phyloP scores from a whole-genome alignment of 2,888 invertebrate genomes.

The Mayetiola destructor region DNA sequence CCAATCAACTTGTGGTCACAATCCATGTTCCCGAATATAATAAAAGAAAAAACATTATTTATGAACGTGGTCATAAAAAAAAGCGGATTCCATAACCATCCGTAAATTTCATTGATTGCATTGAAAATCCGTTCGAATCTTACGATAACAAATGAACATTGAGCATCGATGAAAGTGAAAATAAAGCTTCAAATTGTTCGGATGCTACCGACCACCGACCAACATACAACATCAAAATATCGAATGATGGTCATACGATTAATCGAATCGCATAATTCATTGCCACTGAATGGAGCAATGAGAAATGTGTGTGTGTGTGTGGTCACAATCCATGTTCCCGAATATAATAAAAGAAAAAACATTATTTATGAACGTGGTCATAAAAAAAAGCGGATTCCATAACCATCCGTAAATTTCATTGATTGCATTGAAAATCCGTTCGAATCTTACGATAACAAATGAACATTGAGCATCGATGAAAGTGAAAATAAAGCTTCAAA shows the following conservation, averaged over 20 bases:
- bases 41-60: slow-evolving; percentile 4
- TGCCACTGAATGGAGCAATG: not conserved
- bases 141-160: not conserved
- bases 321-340: not conserved
- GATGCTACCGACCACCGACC: not conserved
- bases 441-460: not conserved
- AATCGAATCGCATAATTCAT: slow-evolving; percentile 6
- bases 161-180: not conserved
- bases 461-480: not conserved
- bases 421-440: not conserved
- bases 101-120: not conserved
- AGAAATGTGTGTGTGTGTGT: not conserved
- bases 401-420: not conserved
- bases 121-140: not conserved
- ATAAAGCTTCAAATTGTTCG: not conserved
- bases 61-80: not conserved
- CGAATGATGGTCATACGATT: not conserved
- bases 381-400: slow-evolving; percentile 6
- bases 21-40: not conserved
- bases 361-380: slow-evolving; percentile 4
- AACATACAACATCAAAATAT: not conserved
- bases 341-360: not conserved
- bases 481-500: not conserved
- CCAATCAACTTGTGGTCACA: not conserved
- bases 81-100: not conserved